Percentiles rank a stretch among this genome's conserved stretches.
Evolutionary conservation across 2,797 vertebrate genomes (phyloP).

Genomic region (Coccyzus lansbergi): DNA sequence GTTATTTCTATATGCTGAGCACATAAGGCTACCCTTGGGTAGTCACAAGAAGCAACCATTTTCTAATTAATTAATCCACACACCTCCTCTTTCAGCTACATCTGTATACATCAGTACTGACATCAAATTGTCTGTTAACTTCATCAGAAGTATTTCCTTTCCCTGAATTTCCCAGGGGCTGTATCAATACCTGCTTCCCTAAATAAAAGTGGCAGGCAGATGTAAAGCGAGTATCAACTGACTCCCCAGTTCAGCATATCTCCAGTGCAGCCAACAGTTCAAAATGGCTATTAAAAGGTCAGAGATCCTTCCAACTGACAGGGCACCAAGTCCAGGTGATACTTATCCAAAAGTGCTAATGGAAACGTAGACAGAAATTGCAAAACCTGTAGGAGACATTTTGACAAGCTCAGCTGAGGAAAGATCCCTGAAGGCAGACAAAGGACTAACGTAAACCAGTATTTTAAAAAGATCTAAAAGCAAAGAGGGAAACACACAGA

Average conservation of each 20-base stretch:
- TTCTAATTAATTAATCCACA: conserved; percentile 70
- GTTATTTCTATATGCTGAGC: not conserved
- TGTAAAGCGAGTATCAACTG: conserved; percentile 3
- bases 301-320: conserved; percentile 48
- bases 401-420: conserved; percentile 42
- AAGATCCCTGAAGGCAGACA: conserved; percentile 15
- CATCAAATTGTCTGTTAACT: conserved; percentile 63
- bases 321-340: conserved; percentile 40
- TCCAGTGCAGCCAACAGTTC: conserved; percentile 22
- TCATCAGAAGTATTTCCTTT: conserved; percentile 65
- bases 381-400: conserved; percentile 47
- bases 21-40: conserved; percentile 22
- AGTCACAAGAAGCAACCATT: conserved; percentile 36
- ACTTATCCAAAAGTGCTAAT: conserved; percentile 61
- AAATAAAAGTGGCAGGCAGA: conserved; percentile 50
- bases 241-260: conserved; percentile 9
- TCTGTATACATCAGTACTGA: conserved; percentile 50
- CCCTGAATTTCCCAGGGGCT: conserved; percentile 49
- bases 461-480: not conserved
- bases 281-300: conserved; percentile 49
- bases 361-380: conserved; percentile 59
- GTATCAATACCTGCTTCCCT: conserved; percentile 33
- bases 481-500: not conserved
- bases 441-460: not conserved
- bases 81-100: conserved; percentile 15